These are phyloP conservation scores for Cyanistes caeruleus DNA, from an alignment of 2,113 vertebrate species.

Conservation along the genomic window DNA sequence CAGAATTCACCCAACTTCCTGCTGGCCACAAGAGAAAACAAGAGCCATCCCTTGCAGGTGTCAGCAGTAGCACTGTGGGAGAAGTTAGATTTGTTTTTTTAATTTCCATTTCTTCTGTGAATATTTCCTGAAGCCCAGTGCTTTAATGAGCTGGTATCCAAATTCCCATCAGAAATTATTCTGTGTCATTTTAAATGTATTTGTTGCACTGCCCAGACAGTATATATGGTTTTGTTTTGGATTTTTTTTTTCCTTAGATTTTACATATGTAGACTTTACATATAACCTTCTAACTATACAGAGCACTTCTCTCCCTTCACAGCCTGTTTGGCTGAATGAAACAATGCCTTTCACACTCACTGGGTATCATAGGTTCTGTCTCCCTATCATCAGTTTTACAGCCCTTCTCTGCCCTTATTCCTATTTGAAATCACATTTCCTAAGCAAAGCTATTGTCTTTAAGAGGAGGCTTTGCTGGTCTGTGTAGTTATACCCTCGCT, in stretches of 20 bases:
- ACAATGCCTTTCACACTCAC: background rate
- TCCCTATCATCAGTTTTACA: background rate
- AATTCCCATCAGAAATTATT: background rate
- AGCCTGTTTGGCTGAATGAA: background rate
- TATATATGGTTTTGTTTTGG: accelerated
- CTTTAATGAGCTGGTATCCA: background rate
- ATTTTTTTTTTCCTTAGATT: background rate
- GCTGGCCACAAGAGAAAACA: background rate
- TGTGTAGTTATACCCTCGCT: background rate
- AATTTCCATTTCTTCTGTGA: background rate
- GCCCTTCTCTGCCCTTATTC: background rate
- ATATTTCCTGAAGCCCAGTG: background rate
- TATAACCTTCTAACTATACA: background rate
- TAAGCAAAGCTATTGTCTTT: background rate
- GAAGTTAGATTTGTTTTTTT: accelerated
- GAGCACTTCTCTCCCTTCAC: background rate
- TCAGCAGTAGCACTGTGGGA: background rate
- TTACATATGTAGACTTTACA: background rate
- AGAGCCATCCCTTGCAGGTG: background rate
- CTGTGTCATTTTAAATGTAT: background rate
- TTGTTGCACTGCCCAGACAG: background rate
- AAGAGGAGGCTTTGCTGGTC: background rate
- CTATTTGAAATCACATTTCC: background rate
- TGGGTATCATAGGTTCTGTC: background rate
- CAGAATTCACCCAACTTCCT: background rate